Conservation (phyloP, 2,888 invertebrate species). For the Entomobrya proxima region DNA sequence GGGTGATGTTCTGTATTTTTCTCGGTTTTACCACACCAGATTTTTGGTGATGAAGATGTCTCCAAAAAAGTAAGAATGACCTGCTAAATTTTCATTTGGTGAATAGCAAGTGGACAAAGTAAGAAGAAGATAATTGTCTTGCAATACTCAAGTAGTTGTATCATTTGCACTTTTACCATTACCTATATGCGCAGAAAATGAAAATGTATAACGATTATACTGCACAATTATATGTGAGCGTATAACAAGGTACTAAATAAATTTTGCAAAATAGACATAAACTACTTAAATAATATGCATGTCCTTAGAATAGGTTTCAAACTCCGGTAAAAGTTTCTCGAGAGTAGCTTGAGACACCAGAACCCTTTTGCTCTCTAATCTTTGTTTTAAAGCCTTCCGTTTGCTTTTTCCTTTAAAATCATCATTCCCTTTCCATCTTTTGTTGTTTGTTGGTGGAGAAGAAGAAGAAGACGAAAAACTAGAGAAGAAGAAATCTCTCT, state of each 20-base stretch:
- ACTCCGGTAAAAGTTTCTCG: slow-evolving; percentile 12
- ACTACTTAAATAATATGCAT: background rate
- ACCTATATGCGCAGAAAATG: too few relatives aligned
- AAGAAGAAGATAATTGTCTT: too few relatives aligned
- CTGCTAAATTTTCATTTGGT: slow-evolving; percentile 19
- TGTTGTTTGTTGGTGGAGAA: slow-evolving; percentile 18
- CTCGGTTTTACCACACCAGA: background rate
- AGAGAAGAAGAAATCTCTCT: slow-evolving; percentile 34
- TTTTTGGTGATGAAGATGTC: background rate
- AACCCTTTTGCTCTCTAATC: slow-evolving; percentile 59
- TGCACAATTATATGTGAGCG: too few relatives aligned
- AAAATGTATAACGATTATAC: too few relatives aligned
- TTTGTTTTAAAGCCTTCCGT: slow-evolving; percentile 60
- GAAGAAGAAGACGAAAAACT: slow-evolving; percentile 3
- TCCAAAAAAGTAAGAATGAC: slow-evolving; percentile 35
- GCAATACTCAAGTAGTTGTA: too few relatives aligned
- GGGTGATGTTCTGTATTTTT: slow-evolving; percentile 9
- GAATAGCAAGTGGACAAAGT: too few relatives aligned
- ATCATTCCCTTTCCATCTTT: slow-evolving; percentile 29
- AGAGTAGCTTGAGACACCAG: slow-evolving; percentile 44
- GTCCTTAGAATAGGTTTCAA: too few relatives aligned
- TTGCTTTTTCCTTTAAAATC: slow-evolving; percentile 49
- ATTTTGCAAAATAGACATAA: background rate
- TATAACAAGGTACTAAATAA: too few relatives aligned
- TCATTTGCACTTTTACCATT: too few relatives aligned